Evolutionary conservation across 1,140 invertebrate genomes (phyloP).

Genomic region (Ericerus pela): DNA sequence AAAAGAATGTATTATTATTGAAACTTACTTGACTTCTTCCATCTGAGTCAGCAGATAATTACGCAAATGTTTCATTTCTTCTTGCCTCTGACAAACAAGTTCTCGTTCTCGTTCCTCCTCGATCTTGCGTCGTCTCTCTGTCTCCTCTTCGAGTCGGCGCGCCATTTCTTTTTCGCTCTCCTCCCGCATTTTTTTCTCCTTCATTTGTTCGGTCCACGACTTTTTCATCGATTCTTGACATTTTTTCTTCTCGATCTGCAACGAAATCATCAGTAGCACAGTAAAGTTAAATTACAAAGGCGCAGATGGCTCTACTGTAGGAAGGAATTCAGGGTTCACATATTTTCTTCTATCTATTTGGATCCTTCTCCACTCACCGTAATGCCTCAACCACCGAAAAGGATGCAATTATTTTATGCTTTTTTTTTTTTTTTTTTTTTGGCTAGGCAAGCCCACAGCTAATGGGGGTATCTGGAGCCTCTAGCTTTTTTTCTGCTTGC

Average conservation of each 20-base stretch:
- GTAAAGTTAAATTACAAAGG: not conserved
- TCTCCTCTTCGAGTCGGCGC: not conserved
- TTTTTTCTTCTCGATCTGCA: not conserved
- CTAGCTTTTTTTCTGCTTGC: no score
- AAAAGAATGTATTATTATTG: no score
- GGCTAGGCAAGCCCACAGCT: no score
- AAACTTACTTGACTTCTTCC: not conserved
- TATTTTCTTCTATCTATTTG: not conserved
- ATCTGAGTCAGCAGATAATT: not conserved
- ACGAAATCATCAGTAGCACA: not conserved
- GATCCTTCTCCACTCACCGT: no score
- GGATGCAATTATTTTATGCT: no score
- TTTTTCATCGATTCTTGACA: conserved; percentile 2
- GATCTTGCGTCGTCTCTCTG: not conserved
- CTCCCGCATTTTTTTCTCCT: not conserved
- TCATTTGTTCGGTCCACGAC: not conserved
- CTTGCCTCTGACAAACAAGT: not conserved
- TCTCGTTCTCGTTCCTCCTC: not conserved
- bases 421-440: no score
- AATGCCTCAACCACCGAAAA: no score
- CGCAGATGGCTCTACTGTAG: not conserved
- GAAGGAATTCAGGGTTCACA: not conserved
- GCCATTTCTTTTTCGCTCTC: not conserved
- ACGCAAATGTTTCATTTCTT: conserved; percentile 1
- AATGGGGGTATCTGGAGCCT: no score